Conservation (phyloP, 2,888 invertebrate genomes). For the Osmoderma eremita region DNA sequence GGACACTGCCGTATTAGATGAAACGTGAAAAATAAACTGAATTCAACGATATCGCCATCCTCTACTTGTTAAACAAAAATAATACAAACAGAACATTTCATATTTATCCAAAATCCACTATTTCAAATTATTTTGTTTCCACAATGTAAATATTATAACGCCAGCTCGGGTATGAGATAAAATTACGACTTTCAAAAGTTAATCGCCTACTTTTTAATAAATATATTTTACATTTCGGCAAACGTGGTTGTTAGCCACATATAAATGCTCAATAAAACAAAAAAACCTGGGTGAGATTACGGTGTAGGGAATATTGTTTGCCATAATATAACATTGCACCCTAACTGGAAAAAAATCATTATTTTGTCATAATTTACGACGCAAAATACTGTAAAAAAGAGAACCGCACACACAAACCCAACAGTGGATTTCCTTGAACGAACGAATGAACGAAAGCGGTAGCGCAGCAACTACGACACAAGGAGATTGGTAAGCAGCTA, state of each 20-base stretch:
- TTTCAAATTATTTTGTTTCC: conserved; percentile 15
- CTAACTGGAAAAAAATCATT: no score
- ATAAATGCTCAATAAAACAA: no score
- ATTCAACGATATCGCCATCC: conserved; percentile 5
- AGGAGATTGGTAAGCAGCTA: conserved; percentile 35
- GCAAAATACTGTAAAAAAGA: no score
- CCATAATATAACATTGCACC: no score
- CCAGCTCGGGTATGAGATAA: conserved; percentile 1
- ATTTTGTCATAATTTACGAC: no score
- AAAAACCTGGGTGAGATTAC: no score
- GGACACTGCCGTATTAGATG: no score
- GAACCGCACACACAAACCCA: no score
- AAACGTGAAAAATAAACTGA: conserved; percentile 14
- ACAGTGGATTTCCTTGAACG: conserved; percentile 19
- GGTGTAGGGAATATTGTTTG: no score
- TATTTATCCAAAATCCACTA: conserved; percentile 26
- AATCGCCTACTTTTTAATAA: conserved; percentile 27
- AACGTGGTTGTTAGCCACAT: background rate
- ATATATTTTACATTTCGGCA: conserved; percentile 8
- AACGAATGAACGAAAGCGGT: conserved; percentile 19
- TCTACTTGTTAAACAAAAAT: conserved; percentile 15
- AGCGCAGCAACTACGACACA: conserved; percentile 11
- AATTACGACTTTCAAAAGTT: conserved; percentile 17
- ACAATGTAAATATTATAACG: conserved; percentile 21
- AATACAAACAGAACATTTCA: conserved; percentile 5